Base-by-base conservation (phyloP, 2,797 vertebrate genomes). In the Bovichtus variegatus region DNA sequence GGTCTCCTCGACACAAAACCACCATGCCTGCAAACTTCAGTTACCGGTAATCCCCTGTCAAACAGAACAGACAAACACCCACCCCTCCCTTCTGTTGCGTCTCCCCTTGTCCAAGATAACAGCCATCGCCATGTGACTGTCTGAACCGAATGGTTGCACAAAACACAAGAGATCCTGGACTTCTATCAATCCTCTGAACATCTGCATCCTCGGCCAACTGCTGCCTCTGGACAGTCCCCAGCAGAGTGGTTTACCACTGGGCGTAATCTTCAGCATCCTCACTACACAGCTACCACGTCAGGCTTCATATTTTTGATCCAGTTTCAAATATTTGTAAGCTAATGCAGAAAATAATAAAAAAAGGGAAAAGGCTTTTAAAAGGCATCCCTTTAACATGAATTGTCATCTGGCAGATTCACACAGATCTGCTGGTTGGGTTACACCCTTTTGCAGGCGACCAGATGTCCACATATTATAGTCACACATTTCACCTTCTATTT, bases 371-470 rank as follows among this genome's bases (percentile, higher is more conserved):
- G 59, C 38, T 67, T 58, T 67, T 58, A 29, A 19, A 54, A 65
- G 6, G 5, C 1, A 34, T 9, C 16, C 18, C 13, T 65, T 58
- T 21, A 69, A 75, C 2, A 46, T 53, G 53, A 74, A 72, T 41
- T 36, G 13, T 16, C 53, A 65, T 63, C 31, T 60, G 25, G 31
- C 3, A 60, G 13, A 77, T 73, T 16, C 13, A 57, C 44, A 79
- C 29, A 34, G 12, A 61, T 66, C 62, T 80, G 64, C 47, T 50
- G 68, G 60, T 1, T 74, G 74, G 86, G 92, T 71, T 83, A 89
- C 85, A 91, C 88, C 82, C 87, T 82, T 65, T 36, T 65, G 34
- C 49, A 57, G 11, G 16, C 5, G 19, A 63, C 29, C 63, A 55
- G 61, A 43, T 78, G 46, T 73, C 21, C 50, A 60, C 44, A 46